A percentile compares a stretch with the other conserved stretches of the same genome.
Evolutionary conservation across 1,140 invertebrate genomes (phyloP).

Genomic region (Zaprionus kolodkinae): DNA sequence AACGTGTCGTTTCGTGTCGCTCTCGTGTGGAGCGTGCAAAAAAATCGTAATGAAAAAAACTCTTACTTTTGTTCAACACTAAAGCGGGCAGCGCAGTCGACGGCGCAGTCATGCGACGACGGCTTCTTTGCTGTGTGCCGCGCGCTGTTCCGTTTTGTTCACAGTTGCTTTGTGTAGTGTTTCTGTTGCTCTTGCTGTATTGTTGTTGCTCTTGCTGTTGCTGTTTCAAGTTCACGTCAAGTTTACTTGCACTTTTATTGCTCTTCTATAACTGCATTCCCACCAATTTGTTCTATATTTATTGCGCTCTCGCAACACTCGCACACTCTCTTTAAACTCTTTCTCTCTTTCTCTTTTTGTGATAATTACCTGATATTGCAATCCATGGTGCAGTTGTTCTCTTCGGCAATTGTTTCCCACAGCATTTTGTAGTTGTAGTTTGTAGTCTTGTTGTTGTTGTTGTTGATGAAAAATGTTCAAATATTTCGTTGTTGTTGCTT

Average conservation of each 20-base stretch:
- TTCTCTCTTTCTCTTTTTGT: neutral
- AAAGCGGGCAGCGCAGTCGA: constrained; percentile 48
- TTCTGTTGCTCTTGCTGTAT: constrained; percentile 39
- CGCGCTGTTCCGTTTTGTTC: constrained; percentile 44
- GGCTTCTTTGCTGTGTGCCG: constrained; percentile 34
- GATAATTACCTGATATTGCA: constrained; percentile 82
- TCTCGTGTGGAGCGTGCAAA: constrained; percentile 71
- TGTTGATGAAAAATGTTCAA: constrained; percentile 15
- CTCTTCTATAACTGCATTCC: constrained; percentile 33
- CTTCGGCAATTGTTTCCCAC: constrained; percentile 80
- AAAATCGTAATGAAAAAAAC: constrained; percentile 56
- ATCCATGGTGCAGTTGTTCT: constrained; percentile 77
- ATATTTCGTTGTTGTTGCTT: constrained; percentile 23
- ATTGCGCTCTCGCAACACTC: neutral
- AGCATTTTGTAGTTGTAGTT: constrained; percentile 68
- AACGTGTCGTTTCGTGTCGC: constrained; percentile 43
- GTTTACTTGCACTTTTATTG: constrained; percentile 64
- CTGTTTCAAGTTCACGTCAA: constrained; percentile 28
- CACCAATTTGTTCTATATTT: constrained; percentile 1
- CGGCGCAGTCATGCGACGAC: constrained; percentile 22
- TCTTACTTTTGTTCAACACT: constrained; percentile 75
- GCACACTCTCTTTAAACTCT: neutral
- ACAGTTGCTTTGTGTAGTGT: constrained; percentile 36
- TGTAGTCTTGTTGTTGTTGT: constrained; percentile 19
- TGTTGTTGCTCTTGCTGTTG: constrained; percentile 38